Base-by-base conservation (phyloP, 2,797 vertebrate genomes). In the Pangasius sanitwongsei region DNA sequence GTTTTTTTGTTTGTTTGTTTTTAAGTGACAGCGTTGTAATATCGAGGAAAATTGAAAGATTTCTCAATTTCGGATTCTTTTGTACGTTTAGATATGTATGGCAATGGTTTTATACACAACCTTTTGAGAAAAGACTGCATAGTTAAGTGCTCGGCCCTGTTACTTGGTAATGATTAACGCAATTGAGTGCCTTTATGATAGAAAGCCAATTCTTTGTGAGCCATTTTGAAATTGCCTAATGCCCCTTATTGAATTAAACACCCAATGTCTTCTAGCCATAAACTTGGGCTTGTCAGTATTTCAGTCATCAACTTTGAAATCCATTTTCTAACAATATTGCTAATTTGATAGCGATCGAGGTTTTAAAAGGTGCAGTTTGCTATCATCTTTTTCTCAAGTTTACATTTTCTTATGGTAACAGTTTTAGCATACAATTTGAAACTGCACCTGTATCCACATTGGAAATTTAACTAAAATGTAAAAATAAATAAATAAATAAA, bases 121-220 rank as follows among this genome's bases (percentile, higher is more conserved):
- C 86, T 83, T 87, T 88, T 37, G 44, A 85, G 81, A 59, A 69
- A 85, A 90, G 69, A 59, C 90, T 89, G 12, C 87, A 84, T 89
- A 89, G 89, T 85, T 90, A 75, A 86, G 86, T 89, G 86, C 86
- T 90, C 87, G 85, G 87, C 88, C 89, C 87, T 77, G 81, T 70
- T 89, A 85, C 85, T 86, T 89, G 72, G 44, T 87, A 74, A 87
- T 48, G 83, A 90, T 86, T 87, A 57, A 88, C 88, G 65, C 87
- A 89, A 75, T 69, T 85, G 91, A 94, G 94, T 94, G 94, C 94
- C 94, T 94, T 88, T 89, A 84, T 77, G 87, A 89, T 89, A 72
- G 90, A 88, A 65, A 91, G 83, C 90, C 91, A 74, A 74, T 89
- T 87, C 55, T 90, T 82, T 85, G 87, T 88, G 72, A 91, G 88